Percentiles rank a stretch among this genome's conserved stretches.
phyloP scores from a whole-genome alignment of 2,113 vertebrate genomes.

The Baryphthengus martii region DNA sequence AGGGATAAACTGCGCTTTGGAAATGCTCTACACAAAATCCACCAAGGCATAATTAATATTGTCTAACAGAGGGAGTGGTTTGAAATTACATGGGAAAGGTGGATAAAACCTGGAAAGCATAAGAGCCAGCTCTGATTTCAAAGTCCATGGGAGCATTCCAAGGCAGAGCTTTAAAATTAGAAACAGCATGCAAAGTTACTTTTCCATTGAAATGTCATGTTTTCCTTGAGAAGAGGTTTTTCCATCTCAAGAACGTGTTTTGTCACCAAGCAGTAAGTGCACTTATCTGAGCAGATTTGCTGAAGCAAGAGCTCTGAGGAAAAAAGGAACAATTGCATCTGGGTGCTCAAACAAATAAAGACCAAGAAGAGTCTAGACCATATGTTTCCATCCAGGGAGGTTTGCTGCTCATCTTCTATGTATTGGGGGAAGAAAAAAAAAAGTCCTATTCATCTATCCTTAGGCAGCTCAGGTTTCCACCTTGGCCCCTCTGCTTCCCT shows the following conservation, averaged over 20 bases:
- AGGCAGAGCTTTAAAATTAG: slow-evolving; percentile 57
- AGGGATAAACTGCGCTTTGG: not conserved
- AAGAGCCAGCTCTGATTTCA: slow-evolving; percentile 58
- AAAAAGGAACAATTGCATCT: not conserved
- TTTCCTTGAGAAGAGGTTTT: slow-evolving; percentile 60
- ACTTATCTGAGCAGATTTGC: not conserved
- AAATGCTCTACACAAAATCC: not conserved
- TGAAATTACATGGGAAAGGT: slow-evolving; percentile 48
- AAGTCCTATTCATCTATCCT: not conserved
- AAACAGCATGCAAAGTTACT: slow-evolving; percentile 52
- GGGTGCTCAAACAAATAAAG: not conserved
- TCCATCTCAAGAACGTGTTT: not conserved
- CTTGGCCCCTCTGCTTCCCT: accelerated
- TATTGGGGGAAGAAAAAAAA: accelerated
- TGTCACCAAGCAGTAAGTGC: not conserved
- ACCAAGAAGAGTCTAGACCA: not conserved
- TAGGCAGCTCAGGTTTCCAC: accelerated
- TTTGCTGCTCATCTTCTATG: not conserved
- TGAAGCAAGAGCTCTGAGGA: not conserved
- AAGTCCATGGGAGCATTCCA: slow-evolving; percentile 57
- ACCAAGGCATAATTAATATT: not conserved
- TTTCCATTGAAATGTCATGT: slow-evolving; percentile 57
- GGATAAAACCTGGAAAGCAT: slow-evolving; percentile 60
- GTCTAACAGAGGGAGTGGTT: slow-evolving; percentile 38
- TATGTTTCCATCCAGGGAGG: accelerated